phyloP scores from a whole-genome alignment of 2,113 vertebrate species.

The Centropristis striata region DNA sequence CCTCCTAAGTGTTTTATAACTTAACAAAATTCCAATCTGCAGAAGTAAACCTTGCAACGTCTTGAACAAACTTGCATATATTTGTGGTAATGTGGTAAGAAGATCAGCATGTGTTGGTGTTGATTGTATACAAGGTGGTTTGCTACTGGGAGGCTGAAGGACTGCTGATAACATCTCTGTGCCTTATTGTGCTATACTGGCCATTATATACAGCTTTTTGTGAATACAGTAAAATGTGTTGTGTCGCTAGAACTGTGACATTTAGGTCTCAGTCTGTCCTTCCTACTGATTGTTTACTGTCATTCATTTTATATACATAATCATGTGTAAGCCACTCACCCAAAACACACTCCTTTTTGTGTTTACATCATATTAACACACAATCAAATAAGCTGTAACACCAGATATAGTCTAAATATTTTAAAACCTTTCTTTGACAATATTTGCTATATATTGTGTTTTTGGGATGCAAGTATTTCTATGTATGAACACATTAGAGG shows the following conservation, averaged over 20 bases:
- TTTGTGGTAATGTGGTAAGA: background rate
- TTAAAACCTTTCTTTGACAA: background rate
- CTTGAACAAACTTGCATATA: background rate
- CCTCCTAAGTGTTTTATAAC: background rate
- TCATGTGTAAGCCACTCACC: background rate
- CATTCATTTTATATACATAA: constrained; percentile 17
- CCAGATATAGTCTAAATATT: constrained; percentile 15
- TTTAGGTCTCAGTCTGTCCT: background rate
- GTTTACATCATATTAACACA: background rate
- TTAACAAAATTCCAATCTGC: constrained; percentile 1
- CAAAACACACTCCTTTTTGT: background rate
- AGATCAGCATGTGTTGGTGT: constrained; percentile 6
- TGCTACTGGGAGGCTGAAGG: constrained; percentile 55
- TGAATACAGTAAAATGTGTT: background rate
- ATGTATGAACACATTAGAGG: background rate
- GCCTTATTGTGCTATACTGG: constrained; percentile 70
- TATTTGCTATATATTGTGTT: constrained; percentile 17
- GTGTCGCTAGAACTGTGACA: background rate
- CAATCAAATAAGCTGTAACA: constrained; percentile 18
- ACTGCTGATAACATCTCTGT: constrained; percentile 60
- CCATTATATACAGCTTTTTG: constrained; percentile 11
- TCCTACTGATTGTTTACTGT: constrained; percentile 27
- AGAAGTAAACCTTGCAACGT: constrained; percentile 5
- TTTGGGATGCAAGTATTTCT: constrained; percentile 12
- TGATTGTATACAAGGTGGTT: constrained; percentile 20